phyloP scores from a whole-genome alignment of 2,113 vertebrate species.

The Tupaia chinensis region DNA sequence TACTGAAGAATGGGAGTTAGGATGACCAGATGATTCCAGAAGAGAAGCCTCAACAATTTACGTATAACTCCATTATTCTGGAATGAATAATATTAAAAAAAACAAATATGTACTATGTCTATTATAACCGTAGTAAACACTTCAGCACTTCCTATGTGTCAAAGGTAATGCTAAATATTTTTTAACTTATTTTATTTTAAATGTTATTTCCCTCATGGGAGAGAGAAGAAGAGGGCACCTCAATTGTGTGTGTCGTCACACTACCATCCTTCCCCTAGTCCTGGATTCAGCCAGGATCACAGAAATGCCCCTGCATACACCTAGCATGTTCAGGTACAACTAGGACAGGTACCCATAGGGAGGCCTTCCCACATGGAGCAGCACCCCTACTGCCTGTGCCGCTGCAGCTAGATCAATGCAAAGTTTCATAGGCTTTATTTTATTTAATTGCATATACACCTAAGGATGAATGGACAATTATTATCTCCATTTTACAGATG shows the following conservation, averaged over 20 bases:
- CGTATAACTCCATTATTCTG: background rate
- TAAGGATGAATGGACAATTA: background rate
- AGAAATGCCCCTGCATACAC: too few species aligned
- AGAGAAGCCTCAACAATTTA: background rate
- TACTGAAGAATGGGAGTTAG: background rate
- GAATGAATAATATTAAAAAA: background rate
- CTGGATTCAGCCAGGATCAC: too few species aligned
- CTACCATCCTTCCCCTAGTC: too few species aligned
- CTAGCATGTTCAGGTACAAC: too few species aligned
- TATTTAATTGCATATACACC: background rate
- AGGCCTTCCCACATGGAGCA: too few species aligned
- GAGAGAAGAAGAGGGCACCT: too few species aligned
- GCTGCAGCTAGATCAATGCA: too few species aligned
- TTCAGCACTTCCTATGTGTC: background rate
- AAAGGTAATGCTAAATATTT: background rate
- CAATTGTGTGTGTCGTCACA: too few species aligned
- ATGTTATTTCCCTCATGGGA: too few species aligned
- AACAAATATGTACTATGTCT: background rate
- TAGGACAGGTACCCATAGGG: too few species aligned
- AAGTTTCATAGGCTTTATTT: background rate
- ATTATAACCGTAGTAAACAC: background rate
- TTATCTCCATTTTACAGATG: background rate
- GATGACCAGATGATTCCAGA: background rate
- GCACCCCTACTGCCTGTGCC: too few species aligned
- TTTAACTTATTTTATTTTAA: background rate